Evolutionary conservation across 2,113 vertebrate species (phyloP).

Genomic region (Hypanus sabinus): DNA sequence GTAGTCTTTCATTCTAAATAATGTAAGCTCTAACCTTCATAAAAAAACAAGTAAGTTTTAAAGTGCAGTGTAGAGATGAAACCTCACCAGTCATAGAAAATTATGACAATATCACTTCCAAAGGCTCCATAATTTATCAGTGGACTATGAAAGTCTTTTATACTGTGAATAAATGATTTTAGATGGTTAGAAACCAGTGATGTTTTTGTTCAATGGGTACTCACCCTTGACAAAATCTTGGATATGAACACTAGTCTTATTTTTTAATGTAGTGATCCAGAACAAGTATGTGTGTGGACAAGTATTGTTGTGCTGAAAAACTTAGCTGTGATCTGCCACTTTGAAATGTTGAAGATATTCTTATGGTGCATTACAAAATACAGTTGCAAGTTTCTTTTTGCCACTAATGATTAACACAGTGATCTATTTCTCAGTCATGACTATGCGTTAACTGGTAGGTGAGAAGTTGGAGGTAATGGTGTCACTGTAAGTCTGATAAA

Average conservation of each 20-base stretch:
- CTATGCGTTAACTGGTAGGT: too few relatives aligned
- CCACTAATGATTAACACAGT: too few relatives aligned
- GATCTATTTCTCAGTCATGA: too few relatives aligned
- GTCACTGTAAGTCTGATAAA: too few relatives aligned
- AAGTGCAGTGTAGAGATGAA: background rate
- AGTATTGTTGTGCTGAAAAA: too few relatives aligned
- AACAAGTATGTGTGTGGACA: too few relatives aligned
- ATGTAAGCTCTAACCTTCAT: constrained; percentile 25
- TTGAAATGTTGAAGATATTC: too few relatives aligned
- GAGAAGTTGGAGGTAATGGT: too few relatives aligned
- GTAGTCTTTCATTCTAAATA: background rate
- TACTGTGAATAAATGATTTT: background rate
- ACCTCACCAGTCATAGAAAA: background rate
- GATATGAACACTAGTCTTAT: background rate
- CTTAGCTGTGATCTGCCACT: too few relatives aligned
- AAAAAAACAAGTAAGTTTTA: constrained; percentile 6
- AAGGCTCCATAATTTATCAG: background rate
- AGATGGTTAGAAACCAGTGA: background rate
- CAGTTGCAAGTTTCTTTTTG: too few relatives aligned
- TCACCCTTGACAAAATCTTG: background rate
- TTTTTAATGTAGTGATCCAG: too few relatives aligned
- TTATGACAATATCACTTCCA: background rate
- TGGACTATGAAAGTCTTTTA: background rate
- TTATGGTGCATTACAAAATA: too few relatives aligned
- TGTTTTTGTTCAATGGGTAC: background rate